Percentiles rank a stretch among this genome's conserved stretches.
Evolutionary conservation across 2,113 vertebrate genomes (phyloP).

Genomic region (Brienomyrus longianalis): DNA sequence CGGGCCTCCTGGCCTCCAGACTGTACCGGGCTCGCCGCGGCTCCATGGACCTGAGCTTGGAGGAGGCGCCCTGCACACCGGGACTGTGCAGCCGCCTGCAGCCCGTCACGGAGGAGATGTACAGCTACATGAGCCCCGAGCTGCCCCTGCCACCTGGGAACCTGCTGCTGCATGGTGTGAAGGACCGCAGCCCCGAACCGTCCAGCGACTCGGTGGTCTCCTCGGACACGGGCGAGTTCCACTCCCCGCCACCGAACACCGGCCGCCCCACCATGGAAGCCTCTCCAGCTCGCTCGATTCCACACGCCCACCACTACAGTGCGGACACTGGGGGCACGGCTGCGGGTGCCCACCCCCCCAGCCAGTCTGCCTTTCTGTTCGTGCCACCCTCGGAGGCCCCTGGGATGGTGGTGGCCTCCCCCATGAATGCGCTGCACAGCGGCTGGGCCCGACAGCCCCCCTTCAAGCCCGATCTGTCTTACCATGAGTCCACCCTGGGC

Average conservation of each 20-base stretch:
- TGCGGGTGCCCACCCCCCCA: slow-evolving; percentile 60
- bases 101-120: slow-evolving; percentile 88
- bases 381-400: slow-evolving; percentile 46
- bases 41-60: slow-evolving; percentile 77
- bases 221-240: slow-evolving; percentile 83
- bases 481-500: slow-evolving; percentile 57
- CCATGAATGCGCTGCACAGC: slow-evolving; percentile 51
- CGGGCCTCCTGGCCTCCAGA: slow-evolving; percentile 61
- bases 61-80: slow-evolving; percentile 56
- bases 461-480: slow-evolving; percentile 52
- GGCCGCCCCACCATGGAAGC: slow-evolving; percentile 39
- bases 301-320: slow-evolving; percentile 50
- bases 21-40: slow-evolving; percentile 71
- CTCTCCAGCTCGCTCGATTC: slow-evolving; percentile 62
- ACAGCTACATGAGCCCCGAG: slow-evolving; percentile 66
- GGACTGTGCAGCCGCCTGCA: slow-evolving; percentile 72
- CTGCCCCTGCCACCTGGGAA: slow-evolving; percentile 67
- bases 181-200: slow-evolving; percentile 81
- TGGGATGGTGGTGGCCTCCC: slow-evolving; percentile 36
- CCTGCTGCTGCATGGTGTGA: slow-evolving; percentile 65
- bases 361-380: slow-evolving; percentile 57
- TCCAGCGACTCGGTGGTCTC: slow-evolving; percentile 90
- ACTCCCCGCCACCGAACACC: slow-evolving; percentile 64
- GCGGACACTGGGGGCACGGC: slow-evolving; percentile 28
- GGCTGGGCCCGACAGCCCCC: slow-evolving; percentile 55